Evolutionary conservation across 2,888 invertebrate genomes (phyloP).

Genomic region (Andrena bicolor): DNA sequence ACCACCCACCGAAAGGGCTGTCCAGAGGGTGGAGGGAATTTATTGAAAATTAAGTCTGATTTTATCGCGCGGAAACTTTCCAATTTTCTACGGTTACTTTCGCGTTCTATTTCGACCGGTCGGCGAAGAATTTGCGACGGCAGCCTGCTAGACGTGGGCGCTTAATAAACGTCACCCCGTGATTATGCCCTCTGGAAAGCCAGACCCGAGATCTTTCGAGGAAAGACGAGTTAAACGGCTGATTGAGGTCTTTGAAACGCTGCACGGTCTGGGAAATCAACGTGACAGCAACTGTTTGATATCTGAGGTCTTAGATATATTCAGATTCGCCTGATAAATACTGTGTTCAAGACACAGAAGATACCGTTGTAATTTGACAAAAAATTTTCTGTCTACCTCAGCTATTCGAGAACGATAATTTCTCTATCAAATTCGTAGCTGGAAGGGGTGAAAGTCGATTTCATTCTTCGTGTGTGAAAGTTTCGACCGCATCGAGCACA

Average conservation of each 20-base stretch:
- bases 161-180: conserved; percentile 68
- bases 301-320: no score
- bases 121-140: conserved; percentile 68
- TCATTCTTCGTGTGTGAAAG: conserved; percentile 1
- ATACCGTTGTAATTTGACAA: no score
- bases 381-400: no score
- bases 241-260: conserved; percentile 11
- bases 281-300: no score
- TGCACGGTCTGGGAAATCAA: no score
- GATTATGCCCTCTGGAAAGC: conserved; percentile 41
- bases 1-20: conserved; percentile 16
- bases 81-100: conserved; percentile 81
- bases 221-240: background rate
- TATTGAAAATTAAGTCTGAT: conserved; percentile 83
- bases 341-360: no score
- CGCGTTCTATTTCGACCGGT: conserved; percentile 73
- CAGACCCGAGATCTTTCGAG: background rate
- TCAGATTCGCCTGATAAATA: no score
- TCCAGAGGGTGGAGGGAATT: conserved; percentile 70
- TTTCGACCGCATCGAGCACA: background rate
- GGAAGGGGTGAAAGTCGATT: conserved; percentile 7
- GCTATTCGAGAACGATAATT: background rate
- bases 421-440: background rate
- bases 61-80: conserved; percentile 83
- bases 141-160: conserved; percentile 40